Base-by-base conservation (phyloP, 2,113 vertebrate genomes). In the Haemorhous mexicanus region DNA sequence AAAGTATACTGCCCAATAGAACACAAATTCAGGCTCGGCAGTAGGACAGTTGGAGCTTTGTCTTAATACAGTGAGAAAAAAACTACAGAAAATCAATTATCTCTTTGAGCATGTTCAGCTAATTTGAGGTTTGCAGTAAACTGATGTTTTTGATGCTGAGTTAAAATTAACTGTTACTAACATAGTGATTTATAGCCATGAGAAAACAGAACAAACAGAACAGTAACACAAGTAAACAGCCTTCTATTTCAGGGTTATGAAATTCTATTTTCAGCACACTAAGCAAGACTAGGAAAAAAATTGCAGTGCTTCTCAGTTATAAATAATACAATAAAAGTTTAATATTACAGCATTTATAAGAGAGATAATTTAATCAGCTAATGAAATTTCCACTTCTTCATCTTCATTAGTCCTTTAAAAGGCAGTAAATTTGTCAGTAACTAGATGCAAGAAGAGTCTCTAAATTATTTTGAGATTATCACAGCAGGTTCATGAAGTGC, bases 361-460 rank as follows among this genome's bases (percentile, higher is more conserved):
- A 68, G 50, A 93, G 30, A 59, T 14, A 56, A 87, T 78, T 75
- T 37, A 89, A 89, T 87, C 56, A 83, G 32, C 30, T 66, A 77
- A 82, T 61, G 32, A 59, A 19, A 85, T 79, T 58, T 68, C 39
- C 21, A 79, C 13, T 18, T 55, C 55, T 89, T 86, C 23, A 24
- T 93, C 59, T 88, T 83, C 53, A 43, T 66, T 69, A 69, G 21
- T 52, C 30, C 43, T 87, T n/a, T 81, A 59, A 82, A 84, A 87
- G 24, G 52, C 16, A 52, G 13, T 35, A 49, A 68, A 90, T 76
- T 82, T 72, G 3, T 55, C 58, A 82, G 52, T 84, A 87, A 75
- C 47, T 61, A 49, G 32, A 68, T 67, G n/a, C 5, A 62, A 90
- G 55, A 41, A 83, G 43, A 5, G 46, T 59, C 12, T 67, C 59